phyloP scores from a whole-genome alignment of 92 coral and sea anemone species.

The Ricordea florida region DNA sequence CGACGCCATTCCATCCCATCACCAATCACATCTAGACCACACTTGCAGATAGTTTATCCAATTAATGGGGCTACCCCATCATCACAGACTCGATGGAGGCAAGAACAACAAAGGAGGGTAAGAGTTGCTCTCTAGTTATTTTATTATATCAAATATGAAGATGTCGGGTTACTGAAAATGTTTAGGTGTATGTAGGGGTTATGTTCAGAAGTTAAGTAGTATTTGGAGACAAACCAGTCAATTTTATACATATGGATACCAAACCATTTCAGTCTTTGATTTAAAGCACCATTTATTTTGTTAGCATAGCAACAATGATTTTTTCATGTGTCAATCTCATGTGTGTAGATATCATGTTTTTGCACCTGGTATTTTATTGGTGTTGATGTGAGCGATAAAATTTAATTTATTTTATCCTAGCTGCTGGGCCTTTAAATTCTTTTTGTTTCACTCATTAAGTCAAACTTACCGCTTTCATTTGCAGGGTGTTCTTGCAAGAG shows the following conservation, averaged over 20 bases:
- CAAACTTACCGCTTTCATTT: neutral
- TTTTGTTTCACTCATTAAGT: neutral
- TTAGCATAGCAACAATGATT: too few relatives aligned
- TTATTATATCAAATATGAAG: too few relatives aligned
- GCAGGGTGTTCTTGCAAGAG: conserved; percentile 91
- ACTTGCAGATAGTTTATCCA: conserved; percentile 84
- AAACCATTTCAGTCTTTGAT: too few relatives aligned
- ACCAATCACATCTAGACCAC: conserved; percentile 55
- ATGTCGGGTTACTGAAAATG: too few relatives aligned
- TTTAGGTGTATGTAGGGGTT: too few relatives aligned
- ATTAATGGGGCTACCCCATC: conserved; percentile 29
- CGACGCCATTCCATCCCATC: conserved; percentile 61
- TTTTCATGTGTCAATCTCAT: too few relatives aligned
- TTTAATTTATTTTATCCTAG: neutral
- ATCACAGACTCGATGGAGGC: conserved; percentile 70
- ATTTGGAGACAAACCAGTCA: too few relatives aligned
- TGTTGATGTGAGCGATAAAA: neutral
- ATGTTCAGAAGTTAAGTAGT: too few relatives aligned
- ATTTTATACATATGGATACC: too few relatives aligned
- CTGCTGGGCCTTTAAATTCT: neutral
- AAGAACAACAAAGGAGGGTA: conserved; percentile 88
- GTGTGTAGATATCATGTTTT: too few relatives aligned
- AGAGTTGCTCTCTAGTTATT: neutral
- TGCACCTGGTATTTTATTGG: neutral
- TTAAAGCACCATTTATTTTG: too few relatives aligned